A percentile compares a stretch with the other conserved stretches of the same genome.
Conservation (phyloP, 2,888 invertebrate genomes). For the Epistrophella euchroma region DNA sequence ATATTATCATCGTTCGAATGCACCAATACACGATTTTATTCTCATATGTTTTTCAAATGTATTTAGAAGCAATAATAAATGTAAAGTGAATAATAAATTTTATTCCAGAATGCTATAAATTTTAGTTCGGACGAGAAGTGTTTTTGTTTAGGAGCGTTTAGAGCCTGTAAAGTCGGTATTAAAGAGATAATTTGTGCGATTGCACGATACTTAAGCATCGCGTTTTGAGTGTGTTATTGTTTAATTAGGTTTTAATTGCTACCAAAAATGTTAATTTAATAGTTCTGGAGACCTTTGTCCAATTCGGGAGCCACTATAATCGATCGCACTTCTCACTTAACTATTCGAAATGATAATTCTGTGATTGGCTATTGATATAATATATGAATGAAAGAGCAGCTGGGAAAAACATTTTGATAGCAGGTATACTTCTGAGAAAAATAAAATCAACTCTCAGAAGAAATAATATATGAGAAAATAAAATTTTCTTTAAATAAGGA, state of each 20-base stretch:
- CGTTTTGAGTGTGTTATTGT: slow-evolving; percentile 30
- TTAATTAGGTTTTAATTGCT: slow-evolving; percentile 49
- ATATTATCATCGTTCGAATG: slow-evolving; percentile 28
- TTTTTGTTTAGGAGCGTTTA: neutral
- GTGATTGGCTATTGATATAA: neutral
- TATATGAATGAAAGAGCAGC: neutral
- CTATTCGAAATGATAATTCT: neutral
- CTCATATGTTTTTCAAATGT: slow-evolving; percentile 22
- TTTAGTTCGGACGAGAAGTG: neutral
- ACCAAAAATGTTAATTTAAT: slow-evolving; percentile 13
- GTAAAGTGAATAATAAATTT: slow-evolving; percentile 53
- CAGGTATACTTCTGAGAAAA: neutral
- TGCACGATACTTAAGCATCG: slow-evolving; percentile 11
- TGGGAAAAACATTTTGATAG: neutral
- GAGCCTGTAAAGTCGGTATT: neutral
- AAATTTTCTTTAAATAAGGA: neutral
- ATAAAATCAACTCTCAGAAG: neutral
- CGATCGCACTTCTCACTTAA: neutral
- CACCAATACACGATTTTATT: slow-evolving; percentile 12
- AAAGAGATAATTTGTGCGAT: slow-evolving; percentile 33
- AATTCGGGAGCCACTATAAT: slow-evolving; percentile 4
- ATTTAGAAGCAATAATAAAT: slow-evolving; percentile 37
- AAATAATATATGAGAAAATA: neutral
- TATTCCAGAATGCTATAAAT: slow-evolving; percentile 40
- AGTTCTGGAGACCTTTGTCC: slow-evolving; percentile 5